Base-by-base conservation (phyloP, 2,888 invertebrate species). In the Serripes groenlandicus region DNA sequence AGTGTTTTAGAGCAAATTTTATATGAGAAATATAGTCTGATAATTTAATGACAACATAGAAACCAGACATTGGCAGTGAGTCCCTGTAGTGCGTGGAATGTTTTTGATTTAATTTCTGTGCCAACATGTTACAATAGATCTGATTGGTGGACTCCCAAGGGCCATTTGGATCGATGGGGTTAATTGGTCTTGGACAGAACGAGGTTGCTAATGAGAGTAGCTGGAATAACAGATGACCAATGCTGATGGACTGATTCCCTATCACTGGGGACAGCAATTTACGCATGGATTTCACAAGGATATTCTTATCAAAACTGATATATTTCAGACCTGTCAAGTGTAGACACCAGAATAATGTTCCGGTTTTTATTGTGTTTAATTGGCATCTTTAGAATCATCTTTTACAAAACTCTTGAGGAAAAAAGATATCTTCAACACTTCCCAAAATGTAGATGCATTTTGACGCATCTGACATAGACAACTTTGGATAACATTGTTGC, bases 141-240 rank as follows among this genome's bases (percentile, higher is more conserved):
- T 66, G 66, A 66, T 66, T 66, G 66, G 42, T 26, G 26, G 11
- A 26, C 26, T 42, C 66, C 66, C 42, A 42, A 15, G 66, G 66
- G 66, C 23, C 37, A 35, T 32, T 42, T 21, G 26, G 66, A 26
- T 66, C 23, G 18, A 66, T 66, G 28, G 9, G 42, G 42, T 32
- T 66, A 66, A 66, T 66, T 66, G 42, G 42, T 42, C 66, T 42
- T 30, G 21, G 35, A n/a, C 26, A 42, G 35, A 66, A 42, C 26
- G 28, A 66, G 66, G 42, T 42, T 23, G 26, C 66, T 66, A 66
- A 66, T 66, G 66, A 66, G 66, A 18, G n/a, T 26, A 66, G n/a
- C 42, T 66, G 28, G 66, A 66, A 66, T 66, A 66, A 66, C 66
- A 37, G 26, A 64, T 35, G 37, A 66, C 66, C 66, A 66, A 66